A percentile compares a stretch with the other conserved stretches of the same genome.
phyloP scores from a whole-genome alignment of 2,888 invertebrate species.

The Hanleya hanleyi region DNA sequence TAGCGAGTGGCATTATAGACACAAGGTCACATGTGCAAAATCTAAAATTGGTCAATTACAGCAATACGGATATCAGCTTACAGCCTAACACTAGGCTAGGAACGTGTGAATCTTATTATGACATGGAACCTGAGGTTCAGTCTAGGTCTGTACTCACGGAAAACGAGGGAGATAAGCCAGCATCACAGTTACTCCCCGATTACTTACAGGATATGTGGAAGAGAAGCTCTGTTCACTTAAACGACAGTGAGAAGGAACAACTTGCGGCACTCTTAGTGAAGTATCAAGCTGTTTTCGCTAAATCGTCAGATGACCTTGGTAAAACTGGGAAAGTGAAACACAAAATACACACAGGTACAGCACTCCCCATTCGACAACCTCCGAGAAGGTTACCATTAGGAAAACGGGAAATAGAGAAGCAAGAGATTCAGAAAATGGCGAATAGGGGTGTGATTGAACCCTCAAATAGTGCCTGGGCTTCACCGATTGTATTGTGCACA shows the following conservation, averaged over 20 bases:
- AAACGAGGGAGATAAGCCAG: not conserved
- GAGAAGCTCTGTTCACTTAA: not conserved
- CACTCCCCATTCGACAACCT: not conserved
- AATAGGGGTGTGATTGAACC: not conserved
- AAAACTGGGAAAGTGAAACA: not conserved
- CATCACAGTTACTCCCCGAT: not conserved
- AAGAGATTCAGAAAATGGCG: not conserved
- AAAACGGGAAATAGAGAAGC: not conserved
- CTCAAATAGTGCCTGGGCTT: not conserved
- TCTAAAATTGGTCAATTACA: not conserved
- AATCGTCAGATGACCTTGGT: not conserved
- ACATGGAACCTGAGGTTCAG: not conserved
- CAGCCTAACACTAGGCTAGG: not conserved
- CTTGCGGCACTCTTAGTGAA: not conserved
- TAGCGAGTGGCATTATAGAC: too few species aligned
- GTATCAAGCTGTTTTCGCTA: not conserved
- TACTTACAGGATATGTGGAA: not conserved
- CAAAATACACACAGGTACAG: not conserved
- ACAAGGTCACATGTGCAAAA: too few species aligned
- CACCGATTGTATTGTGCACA: not conserved
- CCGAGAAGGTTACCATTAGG: not conserved
- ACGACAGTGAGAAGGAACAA: not conserved
- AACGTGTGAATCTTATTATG: not conserved
- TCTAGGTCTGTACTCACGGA: not conserved
- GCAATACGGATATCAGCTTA: not conserved